Evolutionary conservation across 2,797 vertebrate genomes (phyloP), one percentile per base, ranked within the genome.

Genomic region (Hoplostethus atlanticus): DNA sequence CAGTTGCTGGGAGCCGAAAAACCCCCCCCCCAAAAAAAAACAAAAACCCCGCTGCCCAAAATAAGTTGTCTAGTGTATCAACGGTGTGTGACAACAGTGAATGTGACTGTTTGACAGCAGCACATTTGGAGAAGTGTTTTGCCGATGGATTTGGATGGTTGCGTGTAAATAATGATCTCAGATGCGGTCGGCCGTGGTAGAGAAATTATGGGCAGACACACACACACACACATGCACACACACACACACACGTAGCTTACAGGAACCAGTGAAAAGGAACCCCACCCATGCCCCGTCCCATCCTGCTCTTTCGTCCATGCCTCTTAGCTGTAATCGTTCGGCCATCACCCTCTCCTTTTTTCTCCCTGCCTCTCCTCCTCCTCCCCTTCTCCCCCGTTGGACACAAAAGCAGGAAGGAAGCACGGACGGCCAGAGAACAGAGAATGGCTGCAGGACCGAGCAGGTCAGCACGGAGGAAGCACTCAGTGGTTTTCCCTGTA

Each of bases 391-490:
- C 60, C 59, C 15, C 75, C 1, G 36, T 73, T 78, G 82, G 83
- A 93, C 87, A 93, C 94, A 94, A 94, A 93, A 84, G 86, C 82
- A 88, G 94, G 94, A 94, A 94, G 93, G 92, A 93, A 94, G 80
- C 53, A 16, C 34, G 65, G 70, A 75, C 42, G 44, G 64, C 64
- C 62, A 55, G 67, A 72, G 79, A 87, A 63, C 59, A 79, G 79
- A 85, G 82, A 64, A 76, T 40, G 77, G 60, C 64, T 70, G 69
- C 60, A 65, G 76, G 68, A 71, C 56, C 7, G 81, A 81, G 77
- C 28, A 46, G 85, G 85, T 86, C 85, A 77, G 64, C 38, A 15
- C 13, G 7, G 38, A 86, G 91, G 87, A 89, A 91, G 79, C 79
- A 69, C 77, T 70, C 67, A 17, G 81, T 66, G 60, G 69, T 73